phyloP scores from a whole-genome alignment of 23 tunicate species.

The Halocynthia roretzi region DNA sequence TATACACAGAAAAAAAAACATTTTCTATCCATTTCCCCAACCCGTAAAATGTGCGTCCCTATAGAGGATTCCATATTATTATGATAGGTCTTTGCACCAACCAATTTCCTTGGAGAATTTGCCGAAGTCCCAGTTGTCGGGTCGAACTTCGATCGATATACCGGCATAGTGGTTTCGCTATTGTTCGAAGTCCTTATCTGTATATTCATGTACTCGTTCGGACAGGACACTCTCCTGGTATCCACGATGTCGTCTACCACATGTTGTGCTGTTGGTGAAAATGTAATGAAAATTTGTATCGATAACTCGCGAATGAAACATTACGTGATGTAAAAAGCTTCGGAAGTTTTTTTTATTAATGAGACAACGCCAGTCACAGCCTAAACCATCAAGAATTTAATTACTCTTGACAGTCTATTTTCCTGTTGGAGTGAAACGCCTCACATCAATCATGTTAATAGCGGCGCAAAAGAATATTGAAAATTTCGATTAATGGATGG shows the following conservation, averaged over 20 bases:
- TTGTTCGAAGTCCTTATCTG: conserved; percentile 23
- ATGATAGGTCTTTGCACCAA: not conserved
- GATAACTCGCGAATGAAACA: not conserved
- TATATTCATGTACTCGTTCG: conserved; percentile 65
- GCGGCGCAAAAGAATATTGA: no score
- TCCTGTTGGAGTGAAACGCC: not conserved
- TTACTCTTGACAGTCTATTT: no score
- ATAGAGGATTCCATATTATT: no score
- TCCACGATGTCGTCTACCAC: conserved; percentile 76
- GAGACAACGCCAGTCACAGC: no score
- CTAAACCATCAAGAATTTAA: no score
- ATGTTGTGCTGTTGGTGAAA: conserved; percentile 42
- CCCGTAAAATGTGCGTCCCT: no score
- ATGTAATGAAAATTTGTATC: not conserved
- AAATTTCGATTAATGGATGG: no score
- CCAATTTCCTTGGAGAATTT: conserved; percentile 66
- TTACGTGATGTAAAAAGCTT: not conserved
- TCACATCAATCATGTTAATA: not conserved
- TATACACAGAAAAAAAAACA: no score
- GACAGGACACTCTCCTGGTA: conserved; percentile 62
- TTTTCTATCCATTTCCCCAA: no score
- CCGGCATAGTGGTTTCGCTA: conserved; percentile 39
- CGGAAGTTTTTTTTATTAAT: not conserved
- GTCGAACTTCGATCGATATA: conserved; percentile 44
- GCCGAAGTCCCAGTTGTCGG: conserved; percentile 35